phyloP scores from a whole-genome alignment of 1,140 invertebrate species.

The Neoseiulus cucumeris region DNA sequence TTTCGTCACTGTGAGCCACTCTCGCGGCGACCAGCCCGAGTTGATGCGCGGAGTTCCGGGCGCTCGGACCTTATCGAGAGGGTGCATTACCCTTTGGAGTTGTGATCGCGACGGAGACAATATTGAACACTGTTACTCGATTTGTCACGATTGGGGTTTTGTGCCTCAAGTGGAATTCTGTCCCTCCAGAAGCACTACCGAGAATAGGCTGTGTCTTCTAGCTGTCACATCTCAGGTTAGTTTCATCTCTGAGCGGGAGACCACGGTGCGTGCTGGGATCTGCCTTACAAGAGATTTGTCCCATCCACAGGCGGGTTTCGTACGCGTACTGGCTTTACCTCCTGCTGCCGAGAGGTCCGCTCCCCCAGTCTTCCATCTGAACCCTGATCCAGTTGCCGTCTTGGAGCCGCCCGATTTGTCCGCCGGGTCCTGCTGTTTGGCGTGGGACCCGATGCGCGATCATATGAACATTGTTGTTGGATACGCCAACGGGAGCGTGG shows the following conservation, averaged over 20 bases:
- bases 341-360: background rate
- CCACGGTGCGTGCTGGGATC: too few species aligned
- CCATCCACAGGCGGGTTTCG: background rate
- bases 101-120: background rate
- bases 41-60: background rate
- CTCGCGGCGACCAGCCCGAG: background rate
- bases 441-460: background rate
- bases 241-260: too few species aligned
- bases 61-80: background rate
- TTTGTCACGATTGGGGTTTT: constrained; percentile 4
- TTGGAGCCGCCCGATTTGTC: background rate
- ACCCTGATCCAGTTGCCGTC: background rate
- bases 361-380: background rate
- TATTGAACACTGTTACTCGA: background rate
- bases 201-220: background rate
- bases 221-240: background rate
- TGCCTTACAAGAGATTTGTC: background rate
- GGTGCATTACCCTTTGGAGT: background rate
- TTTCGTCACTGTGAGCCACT: background rate
- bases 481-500: background rate
- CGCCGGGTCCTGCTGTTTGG: background rate
- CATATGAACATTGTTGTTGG: background rate
- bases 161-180: background rate
- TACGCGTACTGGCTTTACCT: background rate
- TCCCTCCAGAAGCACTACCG: background rate